These are phyloP conservation scores for Digitonthophagus gazella DNA, from an alignment of 2,888 invertebrate genomes.

Conservation along the genomic window DNA sequence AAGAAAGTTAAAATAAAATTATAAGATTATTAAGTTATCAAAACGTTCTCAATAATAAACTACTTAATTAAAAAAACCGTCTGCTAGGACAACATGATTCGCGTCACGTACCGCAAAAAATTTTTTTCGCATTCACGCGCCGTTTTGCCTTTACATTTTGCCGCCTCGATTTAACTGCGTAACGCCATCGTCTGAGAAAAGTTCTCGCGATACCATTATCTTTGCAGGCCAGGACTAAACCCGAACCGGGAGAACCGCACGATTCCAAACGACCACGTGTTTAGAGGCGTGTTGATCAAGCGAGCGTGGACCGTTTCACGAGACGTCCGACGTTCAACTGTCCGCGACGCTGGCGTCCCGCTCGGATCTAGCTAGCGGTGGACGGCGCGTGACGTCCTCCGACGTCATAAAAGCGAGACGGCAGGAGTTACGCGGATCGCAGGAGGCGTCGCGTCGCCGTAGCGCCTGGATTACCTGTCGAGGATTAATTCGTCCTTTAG, in stretches of 20 bases:
- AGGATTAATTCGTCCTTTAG: no score
- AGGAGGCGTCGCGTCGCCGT: no score
- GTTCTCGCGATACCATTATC: neutral
- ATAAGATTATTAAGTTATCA: no score
- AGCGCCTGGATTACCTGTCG: no score
- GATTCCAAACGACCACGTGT: neutral
- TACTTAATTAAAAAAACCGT: no score
- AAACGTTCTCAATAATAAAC: no score
- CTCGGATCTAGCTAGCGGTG: neutral
- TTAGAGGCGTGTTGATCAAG: neutral
- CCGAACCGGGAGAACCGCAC: neutral
- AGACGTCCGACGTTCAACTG: neutral
- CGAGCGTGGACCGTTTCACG: neutral
- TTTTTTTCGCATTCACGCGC: no score
- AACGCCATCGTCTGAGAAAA: neutral
- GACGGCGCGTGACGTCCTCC: neutral
- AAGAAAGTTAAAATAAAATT: no score
- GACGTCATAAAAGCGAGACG: neutral
- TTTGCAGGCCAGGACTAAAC: neutral
- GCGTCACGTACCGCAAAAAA: neutral
- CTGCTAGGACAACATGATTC: neutral
- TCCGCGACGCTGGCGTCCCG: neutral
- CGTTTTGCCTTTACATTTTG: no score
- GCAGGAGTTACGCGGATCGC: neutral
- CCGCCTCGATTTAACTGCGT: neutral